Conservation (phyloP, 2,797 vertebrate species). For the Hirundo rustica region DNA sequence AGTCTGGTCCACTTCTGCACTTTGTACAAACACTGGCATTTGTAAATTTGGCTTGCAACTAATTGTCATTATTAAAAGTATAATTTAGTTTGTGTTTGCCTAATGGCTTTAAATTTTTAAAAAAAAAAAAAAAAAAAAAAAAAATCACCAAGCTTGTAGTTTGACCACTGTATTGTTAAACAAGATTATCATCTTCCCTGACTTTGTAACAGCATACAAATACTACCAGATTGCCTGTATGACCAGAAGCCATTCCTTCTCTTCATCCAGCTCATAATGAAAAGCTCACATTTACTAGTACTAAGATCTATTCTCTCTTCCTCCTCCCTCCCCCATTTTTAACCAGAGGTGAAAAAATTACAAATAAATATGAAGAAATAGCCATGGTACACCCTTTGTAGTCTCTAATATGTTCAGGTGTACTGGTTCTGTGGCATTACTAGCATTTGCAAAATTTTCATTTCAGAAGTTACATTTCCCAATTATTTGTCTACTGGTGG, state of each 20-base stretch:
- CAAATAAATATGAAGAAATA: neutral
- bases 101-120: neutral
- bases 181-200: neutral
- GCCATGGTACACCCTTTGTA: neutral
- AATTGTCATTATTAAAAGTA: neutral
- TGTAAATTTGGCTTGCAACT: neutral
- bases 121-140: conserved; percentile 54
- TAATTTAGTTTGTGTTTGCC: neutral
- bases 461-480: neutral
- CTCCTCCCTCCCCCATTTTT: neutral
- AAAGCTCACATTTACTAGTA: neutral
- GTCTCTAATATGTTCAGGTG: neutral
- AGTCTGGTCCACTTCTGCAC: neutral
- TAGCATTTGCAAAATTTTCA: neutral
- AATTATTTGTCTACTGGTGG: neutral
- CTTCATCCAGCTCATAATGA: neutral
- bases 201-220: neutral
- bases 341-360: neutral
- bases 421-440: neutral
- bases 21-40: neutral
- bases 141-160: neutral
- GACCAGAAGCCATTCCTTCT: neutral
- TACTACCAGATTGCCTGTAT: neutral
- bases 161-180: neutral
- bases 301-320: neutral